Evolutionary conservation across 2,888 invertebrate species (phyloP).

Genomic region (Cerceris rybyensis): DNA sequence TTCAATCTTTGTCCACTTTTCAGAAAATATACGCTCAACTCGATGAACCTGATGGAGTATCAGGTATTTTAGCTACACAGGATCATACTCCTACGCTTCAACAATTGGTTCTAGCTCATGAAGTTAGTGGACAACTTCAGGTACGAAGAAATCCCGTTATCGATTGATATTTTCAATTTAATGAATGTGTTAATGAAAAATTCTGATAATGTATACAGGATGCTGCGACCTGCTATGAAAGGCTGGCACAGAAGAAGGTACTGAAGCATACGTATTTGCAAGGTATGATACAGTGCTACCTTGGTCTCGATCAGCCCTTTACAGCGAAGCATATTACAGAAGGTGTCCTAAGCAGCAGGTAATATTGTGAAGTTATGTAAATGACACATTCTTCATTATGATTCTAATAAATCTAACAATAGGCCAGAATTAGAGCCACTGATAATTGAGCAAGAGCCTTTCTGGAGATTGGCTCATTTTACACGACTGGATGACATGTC

Average conservation of each 20-base stretch:
- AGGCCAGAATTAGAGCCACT: constrained; percentile 84
- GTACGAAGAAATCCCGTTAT: constrained; percentile 56
- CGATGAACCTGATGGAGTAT: constrained; percentile 95
- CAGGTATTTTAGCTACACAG: constrained; percentile 89
- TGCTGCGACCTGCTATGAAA: constrained; percentile 94
- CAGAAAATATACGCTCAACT: constrained; percentile 93
- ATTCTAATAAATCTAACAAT: constrained; percentile 16
- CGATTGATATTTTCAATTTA: background rate
- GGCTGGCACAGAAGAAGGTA: constrained; percentile 85
- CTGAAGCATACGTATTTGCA: constrained; percentile 82
- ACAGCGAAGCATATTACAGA: constrained; percentile 90
- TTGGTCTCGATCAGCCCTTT: constrained; percentile 93
- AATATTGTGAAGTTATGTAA: constrained; percentile 34
- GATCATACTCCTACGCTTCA: constrained; percentile 90
- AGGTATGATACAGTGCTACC: constrained; percentile 93
- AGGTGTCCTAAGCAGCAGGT: constrained; percentile 85
- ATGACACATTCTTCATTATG: constrained; percentile 27
- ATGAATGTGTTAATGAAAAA: background rate
- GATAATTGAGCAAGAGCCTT: constrained; percentile 89
- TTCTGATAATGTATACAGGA: constrained; percentile 83
- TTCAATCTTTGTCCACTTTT: constrained; percentile 29
- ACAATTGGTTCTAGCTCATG: constrained; percentile 92
- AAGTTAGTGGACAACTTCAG: constrained; percentile 90
- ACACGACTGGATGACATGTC: constrained; percentile 87
- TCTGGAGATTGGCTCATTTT: constrained; percentile 94